Conservation (phyloP, 2,113 vertebrate species). For the Oncorhynchus gorbuscha region DNA sequence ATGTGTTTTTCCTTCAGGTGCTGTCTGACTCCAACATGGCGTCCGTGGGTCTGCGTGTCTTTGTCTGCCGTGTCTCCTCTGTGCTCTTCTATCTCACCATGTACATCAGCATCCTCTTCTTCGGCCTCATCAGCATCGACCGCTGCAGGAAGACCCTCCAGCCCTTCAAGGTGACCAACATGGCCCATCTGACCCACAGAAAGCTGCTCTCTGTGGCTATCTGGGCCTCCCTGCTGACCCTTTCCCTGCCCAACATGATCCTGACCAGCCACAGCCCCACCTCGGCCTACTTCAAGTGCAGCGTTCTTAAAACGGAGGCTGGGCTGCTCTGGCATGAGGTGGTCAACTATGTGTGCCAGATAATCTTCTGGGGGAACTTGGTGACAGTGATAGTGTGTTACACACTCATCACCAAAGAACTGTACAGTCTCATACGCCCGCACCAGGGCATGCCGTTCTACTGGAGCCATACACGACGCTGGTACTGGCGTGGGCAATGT, state of each 20-base stretch:
- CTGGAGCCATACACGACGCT: too few species aligned
- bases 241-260: constrained; percentile 90
- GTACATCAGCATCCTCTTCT: constrained; percentile 96
- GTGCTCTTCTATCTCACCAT: constrained; percentile 94
- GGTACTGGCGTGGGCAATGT: not conserved
- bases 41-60: constrained; percentile 74
- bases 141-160: constrained; percentile 88
- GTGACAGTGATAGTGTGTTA: constrained; percentile 85
- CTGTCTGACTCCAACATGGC: constrained; percentile 85
- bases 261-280: constrained; percentile 71
- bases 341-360: constrained; percentile 88
- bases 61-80: constrained; percentile 88
- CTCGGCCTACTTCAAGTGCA: constrained; percentile 78
- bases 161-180: constrained; percentile 78
- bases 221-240: constrained; percentile 81
- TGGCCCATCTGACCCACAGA: constrained; percentile 65
- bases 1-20: constrained; percentile 55
- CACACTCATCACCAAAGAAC: constrained; percentile 84
- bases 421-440: constrained; percentile 87
- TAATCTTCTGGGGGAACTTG: constrained; percentile 93
- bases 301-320: constrained; percentile 81
- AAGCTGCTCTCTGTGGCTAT: constrained; percentile 84
- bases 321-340: constrained; percentile 89
- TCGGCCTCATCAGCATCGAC: constrained; percentile 90
- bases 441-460: constrained; percentile 54